Percentiles rank a stretch among this genome's conserved stretches.
These are phyloP conservation scores for Sicus ferrugineus DNA, from an alignment of 2,888 invertebrate species.

Conservation along the genomic window DNA sequence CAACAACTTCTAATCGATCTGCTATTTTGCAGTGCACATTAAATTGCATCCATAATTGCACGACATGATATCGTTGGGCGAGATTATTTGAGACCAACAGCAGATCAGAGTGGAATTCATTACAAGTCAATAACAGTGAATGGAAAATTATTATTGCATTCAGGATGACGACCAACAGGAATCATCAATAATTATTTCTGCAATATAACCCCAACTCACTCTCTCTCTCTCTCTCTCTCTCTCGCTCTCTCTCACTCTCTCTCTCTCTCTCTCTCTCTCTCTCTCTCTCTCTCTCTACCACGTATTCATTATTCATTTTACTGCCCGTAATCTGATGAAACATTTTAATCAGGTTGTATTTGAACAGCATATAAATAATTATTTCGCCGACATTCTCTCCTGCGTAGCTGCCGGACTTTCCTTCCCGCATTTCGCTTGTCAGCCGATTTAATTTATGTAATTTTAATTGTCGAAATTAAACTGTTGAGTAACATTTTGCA, in stretches of 20 bases:
- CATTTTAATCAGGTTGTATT: constrained; percentile 34
- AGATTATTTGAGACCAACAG: no score
- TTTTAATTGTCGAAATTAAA: constrained; percentile 34
- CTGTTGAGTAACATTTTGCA: constrained; percentile 28
- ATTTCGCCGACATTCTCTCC: not conserved
- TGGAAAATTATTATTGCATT: not conserved
- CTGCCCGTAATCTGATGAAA: constrained; percentile 27
- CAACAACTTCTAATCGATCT: no score
- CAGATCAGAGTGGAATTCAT: constrained; percentile 2
- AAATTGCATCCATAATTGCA: no score
- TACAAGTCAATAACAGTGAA: not conserved
- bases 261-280: no score
- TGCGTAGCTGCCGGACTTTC: not conserved
- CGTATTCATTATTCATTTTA: constrained; percentile 1
- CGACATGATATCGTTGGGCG: no score
- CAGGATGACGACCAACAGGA: not conserved
- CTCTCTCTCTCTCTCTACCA: no score
- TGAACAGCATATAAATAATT: constrained; percentile 12
- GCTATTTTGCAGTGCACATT: no score
- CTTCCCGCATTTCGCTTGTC: no score
- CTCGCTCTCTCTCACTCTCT: no score
- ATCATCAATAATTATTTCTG: constrained; percentile 11
- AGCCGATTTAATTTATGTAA: constrained; percentile 29
- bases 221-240: no score
- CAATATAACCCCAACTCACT: no score